These are phyloP conservation scores for Caloenas nicobarica DNA, from an alignment of 2,113 vertebrate genomes.

Conservation along the genomic window DNA sequence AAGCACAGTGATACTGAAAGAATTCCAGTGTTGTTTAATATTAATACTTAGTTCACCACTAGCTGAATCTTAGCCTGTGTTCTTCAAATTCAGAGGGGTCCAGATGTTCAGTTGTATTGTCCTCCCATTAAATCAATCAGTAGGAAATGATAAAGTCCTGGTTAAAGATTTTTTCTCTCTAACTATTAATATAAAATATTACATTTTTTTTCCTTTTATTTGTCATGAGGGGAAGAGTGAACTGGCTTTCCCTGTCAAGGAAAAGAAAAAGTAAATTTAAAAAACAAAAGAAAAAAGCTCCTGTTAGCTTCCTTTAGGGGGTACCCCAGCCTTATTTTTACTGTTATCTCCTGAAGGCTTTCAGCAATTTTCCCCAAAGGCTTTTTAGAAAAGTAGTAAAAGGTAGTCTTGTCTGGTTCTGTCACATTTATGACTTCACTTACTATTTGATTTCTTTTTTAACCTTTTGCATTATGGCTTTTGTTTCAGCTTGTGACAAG, in stretches of 20 bases:
- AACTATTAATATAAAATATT: not conserved
- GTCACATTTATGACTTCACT: slow-evolving; percentile 6
- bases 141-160: not conserved
- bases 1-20: not conserved
- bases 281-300: not conserved
- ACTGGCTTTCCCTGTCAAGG: not conserved
- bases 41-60: not conserved
- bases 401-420: not conserved
- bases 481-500: slow-evolving; percentile 15
- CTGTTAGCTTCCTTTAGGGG: not conserved
- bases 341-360: not conserved
- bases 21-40: not conserved
- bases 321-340: not conserved
- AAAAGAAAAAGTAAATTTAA: not conserved
- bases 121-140: not conserved
- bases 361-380: not conserved
- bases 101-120: not conserved
- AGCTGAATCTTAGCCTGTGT: not conserved
- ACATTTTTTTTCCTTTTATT: not conserved
- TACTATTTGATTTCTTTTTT: slow-evolving; percentile 20
- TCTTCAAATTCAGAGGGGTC: not conserved
- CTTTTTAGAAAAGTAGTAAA: not conserved
- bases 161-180: not conserved
- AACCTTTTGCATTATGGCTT: not conserved
- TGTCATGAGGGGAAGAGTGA: not conserved